Evolutionary conservation across 1,140 invertebrate species (phyloP).

Genomic region (Calephelis virginiensis): DNA sequence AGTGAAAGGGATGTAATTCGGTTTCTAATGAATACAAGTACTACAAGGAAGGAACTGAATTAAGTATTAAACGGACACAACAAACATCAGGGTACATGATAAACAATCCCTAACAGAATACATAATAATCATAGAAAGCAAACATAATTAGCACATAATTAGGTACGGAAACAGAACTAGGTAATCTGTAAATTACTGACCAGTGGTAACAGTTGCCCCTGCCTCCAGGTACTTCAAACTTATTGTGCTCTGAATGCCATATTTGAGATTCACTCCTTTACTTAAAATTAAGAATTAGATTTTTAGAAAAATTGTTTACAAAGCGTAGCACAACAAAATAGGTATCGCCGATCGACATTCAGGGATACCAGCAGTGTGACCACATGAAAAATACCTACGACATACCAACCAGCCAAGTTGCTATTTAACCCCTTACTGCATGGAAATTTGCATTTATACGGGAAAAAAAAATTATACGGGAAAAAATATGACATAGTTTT

Average conservation of each 20-base stretch:
- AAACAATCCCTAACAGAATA: not conserved
- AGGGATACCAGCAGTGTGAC: slow-evolving; percentile 38
- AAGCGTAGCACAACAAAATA: slow-evolving; percentile 45
- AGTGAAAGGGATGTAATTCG: slow-evolving; percentile 67
- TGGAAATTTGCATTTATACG: no score
- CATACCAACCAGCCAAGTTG: no score
- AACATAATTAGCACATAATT: slow-evolving; percentile 25
- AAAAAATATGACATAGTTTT: no score
- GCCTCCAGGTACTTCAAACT: slow-evolving; percentile 29
- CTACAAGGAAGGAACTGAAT: not conserved
- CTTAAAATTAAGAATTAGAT: slow-evolving; percentile 29
- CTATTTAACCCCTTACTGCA: no score
- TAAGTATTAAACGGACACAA: not conserved
- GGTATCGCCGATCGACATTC: slow-evolving; percentile 54
- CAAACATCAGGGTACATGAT: not conserved
- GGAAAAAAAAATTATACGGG: no score
- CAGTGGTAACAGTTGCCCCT: slow-evolving; percentile 44
- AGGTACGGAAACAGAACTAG: slow-evolving; percentile 33
- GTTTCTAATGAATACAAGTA: slow-evolving; percentile 4
- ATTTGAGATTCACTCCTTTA: slow-evolving; percentile 29
- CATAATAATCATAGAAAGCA: slow-evolving; percentile 36
- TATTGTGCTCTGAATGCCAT: slow-evolving; percentile 54
- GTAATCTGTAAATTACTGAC: slow-evolving; percentile 50
- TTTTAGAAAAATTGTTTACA: slow-evolving; percentile 52
- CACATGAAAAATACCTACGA: not conserved